Evolutionary conservation across 1,140 invertebrate genomes (phyloP), one percentile per base, ranked within the genome.

Genomic region (Pteromalus puparum): DNA sequence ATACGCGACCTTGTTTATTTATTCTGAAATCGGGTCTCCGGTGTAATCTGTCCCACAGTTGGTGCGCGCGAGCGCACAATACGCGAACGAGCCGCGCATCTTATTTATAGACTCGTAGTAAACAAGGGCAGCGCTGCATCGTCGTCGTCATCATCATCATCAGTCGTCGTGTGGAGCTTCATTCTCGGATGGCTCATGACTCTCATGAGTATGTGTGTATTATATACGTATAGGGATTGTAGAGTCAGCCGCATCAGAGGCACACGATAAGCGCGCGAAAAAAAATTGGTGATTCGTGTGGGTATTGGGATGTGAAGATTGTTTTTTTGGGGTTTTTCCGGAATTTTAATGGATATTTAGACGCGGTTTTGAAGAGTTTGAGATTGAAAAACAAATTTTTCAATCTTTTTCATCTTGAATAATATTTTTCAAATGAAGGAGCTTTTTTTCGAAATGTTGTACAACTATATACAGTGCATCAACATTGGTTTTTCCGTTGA

Each of bases 31-130:
- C 87, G 78, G 87, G 87, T 86, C 87, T 87, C 53, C 73, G n/a
- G 65, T 86, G 68, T 86, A 89, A 90, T 89, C 87, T 81, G 79
- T 73, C 18, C 26, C 26, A 34, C 9, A 21, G 21, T 13, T 70
- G 6, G 21, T 34, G 34, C 34, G 15, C 21, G 7, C 6, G 3
- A 30, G 72, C 21, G 21, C 53, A n/a, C 53, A 61, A 21, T 21
- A 61, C 53, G 53, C 53, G 53, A 61, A 61, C 6, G 28, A 74
- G 74, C 42, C 48, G 79, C 67, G 9, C 72, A 87, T 70, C 65
- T 83, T 89, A 89, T 89, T 90, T 88, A 89, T 89, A 89, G 81
- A 86, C 87, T 48, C 82, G 86, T 90, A 91, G 90, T 90, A 92
- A 92, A 92, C 88, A 91, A 90, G 88, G 85, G 84, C 67, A 28